Base-by-base conservation (phyloP, 2,113 vertebrate genomes). In the Beaufortia kweichowensis region DNA sequence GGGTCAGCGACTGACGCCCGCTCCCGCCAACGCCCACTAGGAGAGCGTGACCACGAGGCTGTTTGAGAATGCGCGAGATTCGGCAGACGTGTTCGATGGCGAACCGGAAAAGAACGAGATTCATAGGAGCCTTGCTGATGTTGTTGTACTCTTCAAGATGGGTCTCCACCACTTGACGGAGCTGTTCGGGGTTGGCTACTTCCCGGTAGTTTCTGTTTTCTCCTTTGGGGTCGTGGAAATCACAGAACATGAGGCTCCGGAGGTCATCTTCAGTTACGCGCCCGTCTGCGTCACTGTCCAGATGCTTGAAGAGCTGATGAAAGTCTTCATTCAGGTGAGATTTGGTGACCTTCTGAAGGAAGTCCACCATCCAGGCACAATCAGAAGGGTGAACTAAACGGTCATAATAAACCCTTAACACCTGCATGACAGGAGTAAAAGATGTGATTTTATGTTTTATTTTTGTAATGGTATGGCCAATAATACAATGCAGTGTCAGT, bases 21-120 rank as follows among this genome's bases (percentile, higher is more conserved):
- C 94, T 96, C 2, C 96, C 96, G 1, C 96, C 96, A 0, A 98
- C 94, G 0, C 95, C 95, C 9, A 96, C 95, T 28, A 98, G 89
- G 19, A 98, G 89, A 2, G 94, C 94, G 1, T 98, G 95, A 71
- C 94, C 95, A 0, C 93, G 90, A 0, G 96, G 96, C 79, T 96
- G 95, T 84, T 97, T 95, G 73, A 98, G 82, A 81, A 96, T 93
- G 11, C 94, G 91, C 12, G 95, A 95, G 68, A 98, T 93, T 59
- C 95, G 90, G 81, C 94, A 96, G 24, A 98, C 91, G 2, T 98
- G 96, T 63, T 98, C 95, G 0, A 96, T 92, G 77, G 96, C 94
- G 28, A 98, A 98, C 0, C 91, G 91, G 86, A 98, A 96, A 15
- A 97, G 82, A 61, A 98, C 95, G 19, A 96, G 90, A 65, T 93